Evolutionary conservation across 2,888 invertebrate species (phyloP).

Genomic region (Dicroscelio sp.): DNA sequence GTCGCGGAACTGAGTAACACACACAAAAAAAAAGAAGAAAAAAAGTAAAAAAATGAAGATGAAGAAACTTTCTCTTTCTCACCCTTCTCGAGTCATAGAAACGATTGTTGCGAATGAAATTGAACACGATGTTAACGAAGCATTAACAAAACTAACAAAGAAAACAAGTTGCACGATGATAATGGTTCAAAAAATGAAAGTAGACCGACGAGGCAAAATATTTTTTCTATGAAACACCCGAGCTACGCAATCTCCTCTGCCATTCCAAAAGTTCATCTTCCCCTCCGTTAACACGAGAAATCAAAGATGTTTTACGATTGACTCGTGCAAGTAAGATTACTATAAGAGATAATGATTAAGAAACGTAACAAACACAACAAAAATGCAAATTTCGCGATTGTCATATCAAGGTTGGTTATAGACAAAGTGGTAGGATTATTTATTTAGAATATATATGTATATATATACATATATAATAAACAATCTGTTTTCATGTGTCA

Average conservation of each 20-base stretch:
- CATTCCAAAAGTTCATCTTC: slow-evolving; percentile 80
- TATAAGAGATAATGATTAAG: slow-evolving; percentile 82
- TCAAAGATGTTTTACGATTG: slow-evolving; percentile 89
- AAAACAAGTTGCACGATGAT: slow-evolving; percentile 73
- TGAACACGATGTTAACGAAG: slow-evolving; percentile 53
- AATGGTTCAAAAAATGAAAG: slow-evolving; percentile 80
- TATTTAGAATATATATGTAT: slow-evolving; percentile 90
- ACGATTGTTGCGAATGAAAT: slow-evolving; percentile 75
- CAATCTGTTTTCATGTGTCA: slow-evolving; percentile 91
- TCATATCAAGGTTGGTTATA: slow-evolving; percentile 91
- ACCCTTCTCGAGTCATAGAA: slow-evolving; percentile 76
- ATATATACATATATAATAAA: slow-evolving; percentile 88
- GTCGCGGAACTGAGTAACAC: slow-evolving; percentile 63
- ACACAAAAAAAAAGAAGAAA: slow-evolving; percentile 34
- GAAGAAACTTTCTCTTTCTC: slow-evolving; percentile 78
- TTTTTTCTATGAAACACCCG: slow-evolving; percentile 83
- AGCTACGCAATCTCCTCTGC: slow-evolving; percentile 78
- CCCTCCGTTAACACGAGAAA: slow-evolving; percentile 89
- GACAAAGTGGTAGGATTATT: slow-evolving; percentile 91
- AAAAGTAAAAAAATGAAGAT: background rate
- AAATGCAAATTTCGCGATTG: slow-evolving; percentile 88
- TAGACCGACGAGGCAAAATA: slow-evolving; percentile 80
- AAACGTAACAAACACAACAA: slow-evolving; percentile 82
- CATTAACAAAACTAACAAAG: slow-evolving; percentile 48
- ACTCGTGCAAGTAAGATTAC: slow-evolving; percentile 87